Percentiles rank a stretch among this genome's conserved stretches.
Evolutionary conservation across 2,797 vertebrate species (phyloP).

Genomic region (Petrocephalus sullivani): DNA sequence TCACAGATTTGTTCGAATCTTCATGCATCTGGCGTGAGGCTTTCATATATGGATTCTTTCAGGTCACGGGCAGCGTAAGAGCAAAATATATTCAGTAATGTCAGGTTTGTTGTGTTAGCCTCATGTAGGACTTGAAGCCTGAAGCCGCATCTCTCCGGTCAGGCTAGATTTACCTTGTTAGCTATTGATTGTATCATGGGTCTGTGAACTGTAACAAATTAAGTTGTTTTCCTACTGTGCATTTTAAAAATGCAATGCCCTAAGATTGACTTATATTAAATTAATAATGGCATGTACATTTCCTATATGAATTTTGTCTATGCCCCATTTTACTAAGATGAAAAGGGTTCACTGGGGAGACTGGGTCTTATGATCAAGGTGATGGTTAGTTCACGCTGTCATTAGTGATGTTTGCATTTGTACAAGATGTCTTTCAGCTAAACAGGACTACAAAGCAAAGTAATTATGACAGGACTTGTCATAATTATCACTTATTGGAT

Average conservation of each 20-base stretch:
- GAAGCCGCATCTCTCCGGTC: not conserved
- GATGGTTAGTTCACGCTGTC: not conserved
- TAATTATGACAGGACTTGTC: too few species aligned
- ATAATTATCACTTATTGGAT: not conserved
- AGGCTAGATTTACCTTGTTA: not conserved
- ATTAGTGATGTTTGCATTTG: not conserved
- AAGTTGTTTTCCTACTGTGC: not conserved
- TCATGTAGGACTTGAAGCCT: not conserved
- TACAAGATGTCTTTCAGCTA: not conserved
- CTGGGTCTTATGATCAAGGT: not conserved
- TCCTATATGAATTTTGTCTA: not conserved
- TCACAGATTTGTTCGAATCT: not conserved
- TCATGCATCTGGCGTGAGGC: not conserved
- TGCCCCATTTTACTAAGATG: not conserved
- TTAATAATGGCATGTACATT: not conserved
- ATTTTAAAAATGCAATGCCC: not conserved
- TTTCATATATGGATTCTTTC: not conserved
- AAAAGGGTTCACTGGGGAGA: not conserved
- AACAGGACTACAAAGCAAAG: too few species aligned
- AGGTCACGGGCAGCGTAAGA: not conserved
- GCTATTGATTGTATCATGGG: not conserved
- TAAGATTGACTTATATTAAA: not conserved
- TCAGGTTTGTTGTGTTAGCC: not conserved
- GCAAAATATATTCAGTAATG: not conserved
- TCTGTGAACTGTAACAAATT: not conserved